phyloP scores from a whole-genome alignment of 2,113 vertebrate species.

The human (Homo sapiens) region DNA sequence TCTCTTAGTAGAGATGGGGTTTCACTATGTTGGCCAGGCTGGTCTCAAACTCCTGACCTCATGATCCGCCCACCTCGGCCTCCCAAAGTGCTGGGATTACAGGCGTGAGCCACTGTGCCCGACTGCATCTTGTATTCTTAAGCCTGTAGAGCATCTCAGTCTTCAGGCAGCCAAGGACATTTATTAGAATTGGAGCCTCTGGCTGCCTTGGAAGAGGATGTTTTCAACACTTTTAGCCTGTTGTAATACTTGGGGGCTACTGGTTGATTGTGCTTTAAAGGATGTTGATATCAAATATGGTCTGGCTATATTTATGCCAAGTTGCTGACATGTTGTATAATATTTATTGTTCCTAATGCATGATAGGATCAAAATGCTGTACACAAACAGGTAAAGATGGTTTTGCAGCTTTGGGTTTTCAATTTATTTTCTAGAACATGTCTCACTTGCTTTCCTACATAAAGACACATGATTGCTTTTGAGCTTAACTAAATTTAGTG shows the following conservation, averaged over 20 bases:
- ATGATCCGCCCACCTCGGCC: no score
- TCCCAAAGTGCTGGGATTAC: no score
- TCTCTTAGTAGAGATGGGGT: no score
- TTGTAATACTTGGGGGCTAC: not conserved
- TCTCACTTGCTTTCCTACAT: not conserved
- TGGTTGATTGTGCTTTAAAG: not conserved
- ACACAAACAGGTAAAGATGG: not conserved
- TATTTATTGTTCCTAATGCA: not conserved
- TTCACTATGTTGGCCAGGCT: no score
- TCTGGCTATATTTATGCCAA: not conserved
- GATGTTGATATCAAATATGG: not conserved
- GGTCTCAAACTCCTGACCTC: no score
- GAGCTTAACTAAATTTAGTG: not conserved
- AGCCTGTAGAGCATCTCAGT: not conserved
- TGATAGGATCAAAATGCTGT: not conserved
- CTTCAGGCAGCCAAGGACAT: not conserved
- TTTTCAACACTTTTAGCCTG: conserved; percentile 39
- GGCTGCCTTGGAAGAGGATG: conserved; percentile 64
- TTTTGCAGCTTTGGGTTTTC: conserved; percentile 17
- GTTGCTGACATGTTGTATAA: not conserved
- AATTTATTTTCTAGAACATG: not conserved
- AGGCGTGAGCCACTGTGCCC: no score
- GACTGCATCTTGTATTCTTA: not conserved
- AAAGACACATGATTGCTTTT: not conserved
- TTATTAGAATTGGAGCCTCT: not conserved